Percentiles rank a stretch among this genome's conserved stretches.
Evolutionary conservation across 2,888 invertebrate genomes (phyloP).

Genomic region (Laspeyria flexula): DNA sequence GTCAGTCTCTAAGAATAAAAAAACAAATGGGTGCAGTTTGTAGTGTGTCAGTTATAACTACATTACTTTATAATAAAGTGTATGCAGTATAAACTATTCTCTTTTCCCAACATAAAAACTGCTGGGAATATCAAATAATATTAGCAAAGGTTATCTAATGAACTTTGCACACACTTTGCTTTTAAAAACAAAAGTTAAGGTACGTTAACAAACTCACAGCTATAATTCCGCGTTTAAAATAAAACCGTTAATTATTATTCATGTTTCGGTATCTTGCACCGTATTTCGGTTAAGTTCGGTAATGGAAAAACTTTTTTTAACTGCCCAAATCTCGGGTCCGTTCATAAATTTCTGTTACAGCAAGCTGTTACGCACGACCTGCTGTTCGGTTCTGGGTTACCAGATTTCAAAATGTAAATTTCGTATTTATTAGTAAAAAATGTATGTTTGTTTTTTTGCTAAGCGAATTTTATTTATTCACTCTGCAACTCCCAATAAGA

Average conservation of each 20-base stretch:
- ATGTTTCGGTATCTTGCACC: slow-evolving; percentile 66
- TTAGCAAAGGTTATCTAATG: too few relatives aligned
- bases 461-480: too few relatives aligned
- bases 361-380: slow-evolving; percentile 84
- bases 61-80: too few relatives aligned
- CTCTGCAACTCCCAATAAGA: too few relatives aligned
- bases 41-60: too few relatives aligned
- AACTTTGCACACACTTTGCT: neutral
- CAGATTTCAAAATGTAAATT: slow-evolving; percentile 7
- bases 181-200: slow-evolving; percentile 1
- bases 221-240: slow-evolving; percentile 32
- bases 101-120: too few relatives aligned
- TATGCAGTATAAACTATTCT: too few relatives aligned
- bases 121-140: too few relatives aligned
- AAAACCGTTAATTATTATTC: slow-evolving; percentile 69
- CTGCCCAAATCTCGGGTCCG: slow-evolving; percentile 73
- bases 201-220: slow-evolving; percentile 7
- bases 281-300: slow-evolving; percentile 70
- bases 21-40: too few relatives aligned
- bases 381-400: slow-evolving; percentile 53
- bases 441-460: neutral
- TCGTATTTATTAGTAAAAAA: neutral
- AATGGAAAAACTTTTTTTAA: slow-evolving; percentile 83
- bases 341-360: slow-evolving; percentile 81
- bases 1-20: too few relatives aligned